Base-by-base conservation (phyloP, 2,888 invertebrate genomes). In the Drosophila leonis region DNA sequence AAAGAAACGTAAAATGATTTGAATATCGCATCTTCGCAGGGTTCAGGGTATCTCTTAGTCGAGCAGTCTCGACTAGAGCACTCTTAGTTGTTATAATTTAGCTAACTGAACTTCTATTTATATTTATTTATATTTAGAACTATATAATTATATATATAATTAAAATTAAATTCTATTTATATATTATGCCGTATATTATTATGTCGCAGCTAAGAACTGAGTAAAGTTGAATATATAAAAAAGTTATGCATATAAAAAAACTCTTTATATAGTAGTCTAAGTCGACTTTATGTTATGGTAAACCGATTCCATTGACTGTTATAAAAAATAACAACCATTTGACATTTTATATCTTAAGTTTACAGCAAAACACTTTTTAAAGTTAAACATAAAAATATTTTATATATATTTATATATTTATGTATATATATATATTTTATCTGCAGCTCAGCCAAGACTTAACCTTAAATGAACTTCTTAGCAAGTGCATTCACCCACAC, bases 401-500 rank as follows among this genome's bases (percentile, higher is more conserved):
- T n/a, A 48, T 10, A 12, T 24, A 33, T 18, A 15, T 33, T 52
- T 5, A n/a, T 33, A 2, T 24, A 44, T 51, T n/a, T 65, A 42
- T 65, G 9, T 13, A 27, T 29, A 15, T 27, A 35, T 29, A 65
- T 49, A 24, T 39, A 5, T 39, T 12, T 33, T 33, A 33, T 49
- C 48, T 51, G 33, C 35, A 24, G n/a, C 52, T 31, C 12, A 20
- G 33, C 33, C 31, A 46, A n/a, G 27, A 55, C 8, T 49, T 77
- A 76, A 77, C 61, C 76, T 77, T 6, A 35, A 12, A 15, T 76
- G 79, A 78, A 76, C 76, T 62, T 29, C 2, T n/a, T 29, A 29
- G 20, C 52, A 49, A 71, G 80, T 80, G 62, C 78, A 67, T 65
- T 72, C 51, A 57, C 52, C 39, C 62, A 54, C 44, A 33, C 42